Conservation (phyloP, 2,797 vertebrate genomes). For the Coccyzus lansbergi region DNA sequence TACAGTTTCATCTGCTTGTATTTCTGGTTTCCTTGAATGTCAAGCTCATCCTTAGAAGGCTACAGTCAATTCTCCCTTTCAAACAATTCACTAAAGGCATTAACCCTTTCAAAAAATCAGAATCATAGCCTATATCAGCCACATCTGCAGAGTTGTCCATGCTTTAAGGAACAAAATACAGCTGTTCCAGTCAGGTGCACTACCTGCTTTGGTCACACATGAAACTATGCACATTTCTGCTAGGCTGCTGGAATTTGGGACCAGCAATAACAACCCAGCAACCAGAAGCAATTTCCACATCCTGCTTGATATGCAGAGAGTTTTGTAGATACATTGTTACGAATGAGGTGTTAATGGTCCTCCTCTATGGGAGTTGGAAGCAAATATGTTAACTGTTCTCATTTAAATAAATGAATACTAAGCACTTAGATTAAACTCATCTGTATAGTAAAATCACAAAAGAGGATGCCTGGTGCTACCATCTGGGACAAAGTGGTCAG, state of each 20-base stretch:
- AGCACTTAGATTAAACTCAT: neutral
- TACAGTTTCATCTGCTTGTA: neutral
- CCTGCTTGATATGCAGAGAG: neutral
- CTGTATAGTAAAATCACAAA: neutral
- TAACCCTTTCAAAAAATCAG: neutral
- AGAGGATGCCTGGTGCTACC: neutral
- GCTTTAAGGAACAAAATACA: neutral
- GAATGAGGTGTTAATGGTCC: neutral
- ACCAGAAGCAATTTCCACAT: neutral
- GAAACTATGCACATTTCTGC: neutral
- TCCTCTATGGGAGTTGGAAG: neutral
- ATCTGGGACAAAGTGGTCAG: neutral
- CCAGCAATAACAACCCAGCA: neutral
- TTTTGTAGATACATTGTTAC: neutral
- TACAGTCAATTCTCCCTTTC: neutral
- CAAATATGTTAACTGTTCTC: neutral
- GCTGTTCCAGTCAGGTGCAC: neutral
- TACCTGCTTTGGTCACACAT: neutral
- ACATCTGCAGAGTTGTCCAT: neutral
- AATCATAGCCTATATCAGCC: neutral
- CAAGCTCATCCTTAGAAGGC: neutral
- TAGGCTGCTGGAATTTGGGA: neutral
- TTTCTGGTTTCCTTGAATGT: neutral
- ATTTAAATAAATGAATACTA: constrained; percentile 26
- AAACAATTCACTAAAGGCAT: neutral